A percentile compares a stretch with the other conserved stretches of the same genome.
phyloP scores from a whole-genome alignment of 2,113 vertebrate genomes.

The Thamnophis sirtalis region DNA sequence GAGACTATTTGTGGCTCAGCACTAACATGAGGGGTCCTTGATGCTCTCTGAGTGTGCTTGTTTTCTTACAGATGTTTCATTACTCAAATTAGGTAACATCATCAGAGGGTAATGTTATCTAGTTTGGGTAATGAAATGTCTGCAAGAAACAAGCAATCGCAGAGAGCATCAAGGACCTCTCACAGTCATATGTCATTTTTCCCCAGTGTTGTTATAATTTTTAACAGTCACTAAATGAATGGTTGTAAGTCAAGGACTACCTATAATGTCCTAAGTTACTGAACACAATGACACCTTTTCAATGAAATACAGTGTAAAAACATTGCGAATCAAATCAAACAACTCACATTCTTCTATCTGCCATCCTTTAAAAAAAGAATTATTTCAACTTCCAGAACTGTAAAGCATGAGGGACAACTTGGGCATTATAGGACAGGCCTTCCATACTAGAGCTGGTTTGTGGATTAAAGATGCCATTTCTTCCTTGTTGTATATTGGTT shows the following conservation, averaged over 20 bases:
- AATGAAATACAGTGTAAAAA: not conserved
- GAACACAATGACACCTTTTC: not conserved
- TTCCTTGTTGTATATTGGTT: not conserved
- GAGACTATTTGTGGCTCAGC: not conserved
- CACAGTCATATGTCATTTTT: not conserved
- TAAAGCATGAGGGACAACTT: not conserved
- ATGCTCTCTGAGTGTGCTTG: not conserved
- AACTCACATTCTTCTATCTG: not conserved
- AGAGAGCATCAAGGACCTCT: not conserved
- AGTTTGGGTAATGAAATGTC: too few species aligned
- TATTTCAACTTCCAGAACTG: not conserved
- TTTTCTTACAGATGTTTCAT: not conserved
- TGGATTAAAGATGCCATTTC: not conserved
- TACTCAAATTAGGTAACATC: too few species aligned
- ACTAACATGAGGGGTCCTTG: not conserved
- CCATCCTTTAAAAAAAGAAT: not conserved
- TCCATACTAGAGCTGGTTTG: not conserved
- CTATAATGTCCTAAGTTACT: not conserved
- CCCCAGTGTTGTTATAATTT: not conserved
- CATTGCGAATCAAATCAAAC: not conserved
- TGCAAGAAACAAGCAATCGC: too few species aligned
- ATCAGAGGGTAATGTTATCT: too few species aligned
- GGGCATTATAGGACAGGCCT: not conserved
- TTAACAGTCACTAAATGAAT: not conserved
- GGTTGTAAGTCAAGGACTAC: not conserved